These are phyloP conservation scores for Grantiella picta DNA, from an alignment of 2,113 vertebrate species.

Conservation along the genomic window DNA sequence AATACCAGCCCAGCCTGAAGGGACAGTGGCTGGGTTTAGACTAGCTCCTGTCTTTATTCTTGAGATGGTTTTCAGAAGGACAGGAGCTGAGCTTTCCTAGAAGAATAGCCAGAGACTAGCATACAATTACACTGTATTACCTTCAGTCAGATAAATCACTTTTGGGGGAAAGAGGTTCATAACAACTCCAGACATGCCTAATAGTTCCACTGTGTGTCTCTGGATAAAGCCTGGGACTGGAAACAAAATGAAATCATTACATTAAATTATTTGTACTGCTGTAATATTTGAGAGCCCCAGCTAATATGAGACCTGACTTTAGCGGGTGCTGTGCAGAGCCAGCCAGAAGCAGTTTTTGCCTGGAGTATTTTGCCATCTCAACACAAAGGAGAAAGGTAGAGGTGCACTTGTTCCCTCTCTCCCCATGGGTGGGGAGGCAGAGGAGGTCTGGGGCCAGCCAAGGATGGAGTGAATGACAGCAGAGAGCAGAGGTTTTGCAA, in stretches of 20 bases:
- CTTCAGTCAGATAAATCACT: constrained; percentile 33
- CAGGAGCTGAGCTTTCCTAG: background rate
- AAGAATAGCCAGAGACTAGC: background rate
- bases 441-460: background rate
- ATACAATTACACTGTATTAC: background rate
- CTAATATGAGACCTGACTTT: background rate
- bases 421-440: accelerated
- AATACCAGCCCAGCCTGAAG: background rate
- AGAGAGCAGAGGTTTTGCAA: background rate
- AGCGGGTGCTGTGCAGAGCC: background rate
- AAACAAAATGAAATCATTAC: constrained; percentile 42
- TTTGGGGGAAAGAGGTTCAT: background rate
- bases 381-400: background rate
- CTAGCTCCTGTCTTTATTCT: background rate
- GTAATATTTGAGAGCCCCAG: background rate
- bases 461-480: background rate
- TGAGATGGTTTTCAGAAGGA: background rate
- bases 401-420: background rate
- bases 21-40: background rate
- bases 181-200: constrained; percentile 24
- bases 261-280: constrained; percentile 29
- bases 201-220: background rate
- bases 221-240: background rate
- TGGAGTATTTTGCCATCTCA: background rate
- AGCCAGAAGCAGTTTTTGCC: background rate